These are phyloP conservation scores for Falco peregrinus DNA, from an alignment of 2,797 vertebrate species.

Conservation along the genomic window DNA sequence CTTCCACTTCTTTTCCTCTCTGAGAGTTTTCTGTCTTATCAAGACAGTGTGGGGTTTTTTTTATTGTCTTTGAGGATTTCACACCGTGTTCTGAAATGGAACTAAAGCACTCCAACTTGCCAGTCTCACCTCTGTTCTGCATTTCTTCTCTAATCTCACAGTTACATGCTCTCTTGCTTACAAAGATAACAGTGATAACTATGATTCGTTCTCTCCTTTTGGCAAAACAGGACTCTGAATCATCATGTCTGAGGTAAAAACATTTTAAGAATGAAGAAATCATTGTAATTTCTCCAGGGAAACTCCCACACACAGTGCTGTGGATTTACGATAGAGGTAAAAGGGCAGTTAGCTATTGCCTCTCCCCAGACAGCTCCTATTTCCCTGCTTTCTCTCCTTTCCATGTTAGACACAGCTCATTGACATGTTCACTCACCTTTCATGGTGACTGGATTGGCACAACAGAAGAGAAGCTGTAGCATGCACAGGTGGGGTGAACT, in stretches of 20 bases:
- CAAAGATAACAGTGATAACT: not conserved
- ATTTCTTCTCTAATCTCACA: not conserved
- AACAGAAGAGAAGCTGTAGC: not conserved
- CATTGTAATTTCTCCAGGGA: not conserved
- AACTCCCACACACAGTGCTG: not conserved
- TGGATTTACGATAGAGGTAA: not conserved
- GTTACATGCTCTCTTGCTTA: not conserved
- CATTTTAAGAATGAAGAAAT: not conserved
- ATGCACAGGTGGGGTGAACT: not conserved
- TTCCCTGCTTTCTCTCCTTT: not conserved
- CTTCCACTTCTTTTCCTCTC: not conserved
- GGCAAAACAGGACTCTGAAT: not conserved
- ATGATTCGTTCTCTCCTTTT: not conserved
- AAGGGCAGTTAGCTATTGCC: fast-evolving
- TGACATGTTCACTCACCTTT: not conserved
- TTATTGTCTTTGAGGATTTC: not conserved
- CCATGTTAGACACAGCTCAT: not conserved
- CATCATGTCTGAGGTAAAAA: not conserved
- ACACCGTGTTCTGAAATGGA: not conserved
- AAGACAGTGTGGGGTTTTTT: not conserved
- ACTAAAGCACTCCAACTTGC: not conserved
- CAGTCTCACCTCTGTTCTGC: not conserved
- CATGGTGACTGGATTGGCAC: not conserved
- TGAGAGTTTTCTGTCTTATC: not conserved
- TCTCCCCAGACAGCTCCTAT: not conserved